phyloP scores from a whole-genome alignment of 2,888 invertebrate species.

The Drosophila kambysellisi region DNA sequence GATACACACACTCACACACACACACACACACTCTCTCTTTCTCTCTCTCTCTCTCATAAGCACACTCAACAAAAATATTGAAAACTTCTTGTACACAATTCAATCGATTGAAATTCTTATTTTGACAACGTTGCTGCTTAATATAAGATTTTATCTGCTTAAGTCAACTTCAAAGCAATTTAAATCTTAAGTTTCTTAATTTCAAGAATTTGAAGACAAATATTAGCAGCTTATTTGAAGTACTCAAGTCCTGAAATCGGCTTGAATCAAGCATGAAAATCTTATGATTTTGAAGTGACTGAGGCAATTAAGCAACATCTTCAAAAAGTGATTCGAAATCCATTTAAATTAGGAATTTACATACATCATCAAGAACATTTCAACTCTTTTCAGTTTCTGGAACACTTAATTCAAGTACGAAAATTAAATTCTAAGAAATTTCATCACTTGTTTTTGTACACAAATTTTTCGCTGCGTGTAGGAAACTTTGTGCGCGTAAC shows the following conservation, averaged over 20 bases:
- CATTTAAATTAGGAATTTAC: not conserved
- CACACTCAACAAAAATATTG: slow-evolving; percentile 4
- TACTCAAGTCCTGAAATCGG: not conserved
- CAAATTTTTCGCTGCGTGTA: not conserved
- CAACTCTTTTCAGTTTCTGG: not conserved
- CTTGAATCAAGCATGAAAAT: not conserved
- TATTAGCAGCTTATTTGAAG: not conserved
- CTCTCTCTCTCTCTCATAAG: not conserved
- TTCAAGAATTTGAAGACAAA: not conserved
- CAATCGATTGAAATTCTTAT: not conserved
- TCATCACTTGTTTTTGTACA: not conserved
- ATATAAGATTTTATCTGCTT: not conserved
- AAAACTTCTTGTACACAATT: not conserved
- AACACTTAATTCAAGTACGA: not conserved
- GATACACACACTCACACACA: slow-evolving; percentile 34
- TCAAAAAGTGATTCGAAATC: not conserved
- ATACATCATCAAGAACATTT: not conserved
- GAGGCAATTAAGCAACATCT: not conserved
- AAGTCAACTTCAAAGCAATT: not conserved
- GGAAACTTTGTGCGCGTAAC: slow-evolving; percentile 19
- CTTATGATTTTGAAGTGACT: not conserved
- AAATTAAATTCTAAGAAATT: not conserved
- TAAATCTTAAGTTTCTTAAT: not conserved
- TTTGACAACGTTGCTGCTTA: not conserved
- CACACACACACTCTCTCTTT: slow-evolving; percentile 29